Base-by-base conservation (phyloP, 2,113 vertebrate species). In the Aldabrachelys gigantea region DNA sequence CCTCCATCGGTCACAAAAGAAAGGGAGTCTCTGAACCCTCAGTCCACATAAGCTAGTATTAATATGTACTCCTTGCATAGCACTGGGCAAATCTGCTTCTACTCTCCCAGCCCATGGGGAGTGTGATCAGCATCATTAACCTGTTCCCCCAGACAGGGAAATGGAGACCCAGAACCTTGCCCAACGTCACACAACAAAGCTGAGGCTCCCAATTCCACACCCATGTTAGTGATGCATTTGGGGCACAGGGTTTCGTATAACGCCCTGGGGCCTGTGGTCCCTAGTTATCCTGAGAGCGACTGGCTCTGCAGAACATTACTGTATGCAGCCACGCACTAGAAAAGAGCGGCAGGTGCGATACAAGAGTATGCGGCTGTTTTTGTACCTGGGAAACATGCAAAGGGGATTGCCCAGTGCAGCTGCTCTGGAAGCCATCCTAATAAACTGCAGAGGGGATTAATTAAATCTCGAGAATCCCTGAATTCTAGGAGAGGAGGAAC, bases 351-450 rank as follows among this genome's bases (percentile, higher is more conserved):
- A 47, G 5, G 90, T 35, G 3, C 1, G 50, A 78, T 5, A 47
- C 13, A 47, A 0, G 80, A 69, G 24, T 72, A 31, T 0, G 22
- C 49, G 29, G 4, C 25, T 44, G 54, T 8, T 3, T 16, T 4
- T 79, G 87, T 2, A 82, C 19, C 65, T 72, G 65, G 65, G 65
- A 38, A 72, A 83, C 17, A 19, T 44, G 38, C 38, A 14, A 57
- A 0, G 78, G 47, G 82, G 84, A 91, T 17, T 12, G 3, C 89
- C 88, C 80, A 79, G 5, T 1, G 78, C 81, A 38, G 1, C 11
- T 69, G 87, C 88, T 49, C 62, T 47, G 62, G 84, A 76, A 75
- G 54, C 54, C 4, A 2, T 49, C 5, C 78, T 16, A 54, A 0
- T 0, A 21, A 65, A 1, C 47, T n/a, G 78, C 87, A 89, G 82